A percentile compares a stretch with the other conserved stretches of the same genome.
Conservation (phyloP, 2,888 invertebrate genomes). For the Mimachlamys varia region DNA sequence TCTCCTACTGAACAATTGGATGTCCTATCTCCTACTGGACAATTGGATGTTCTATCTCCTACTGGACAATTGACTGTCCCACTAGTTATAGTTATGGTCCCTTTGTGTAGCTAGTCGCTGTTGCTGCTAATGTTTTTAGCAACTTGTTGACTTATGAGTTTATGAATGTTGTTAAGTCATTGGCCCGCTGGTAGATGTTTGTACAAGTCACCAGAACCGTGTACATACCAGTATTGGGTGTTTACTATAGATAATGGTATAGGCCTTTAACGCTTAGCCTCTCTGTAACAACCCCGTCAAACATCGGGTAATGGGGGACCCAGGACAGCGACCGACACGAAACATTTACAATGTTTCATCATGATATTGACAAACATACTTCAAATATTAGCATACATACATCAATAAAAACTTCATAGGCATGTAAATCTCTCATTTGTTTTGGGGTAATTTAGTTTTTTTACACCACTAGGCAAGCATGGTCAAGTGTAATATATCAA, state of each 20-base stretch:
- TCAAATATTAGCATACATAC: not conserved
- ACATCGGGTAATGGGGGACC: not conserved
- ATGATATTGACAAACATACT: not conserved
- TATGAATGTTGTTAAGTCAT: not conserved
- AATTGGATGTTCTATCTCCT: not conserved
- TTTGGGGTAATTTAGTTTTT: not conserved
- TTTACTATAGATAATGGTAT: constrained; percentile 14
- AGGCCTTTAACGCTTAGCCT: constrained; percentile 28
- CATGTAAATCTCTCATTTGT: not conserved
- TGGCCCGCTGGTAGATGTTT: not conserved
- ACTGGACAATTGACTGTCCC: not conserved
- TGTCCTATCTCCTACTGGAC: too few relatives aligned
- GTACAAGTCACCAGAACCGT: not conserved
- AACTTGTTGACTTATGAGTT: constrained; percentile 13
- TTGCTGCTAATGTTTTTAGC: constrained; percentile 12
- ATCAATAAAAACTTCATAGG: not conserved
- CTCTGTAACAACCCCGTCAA: not conserved
- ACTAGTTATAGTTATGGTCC: not conserved
- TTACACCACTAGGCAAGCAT: not conserved
- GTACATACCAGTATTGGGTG: not conserved
- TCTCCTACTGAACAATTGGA: too few relatives aligned
- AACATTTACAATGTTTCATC: not conserved
- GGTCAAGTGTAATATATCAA: not conserved
- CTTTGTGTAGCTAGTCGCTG: too few relatives aligned
- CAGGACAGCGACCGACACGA: not conserved